Base-by-base conservation (phyloP, 2,797 vertebrate genomes). In the Sandelia bainsii region DNA sequence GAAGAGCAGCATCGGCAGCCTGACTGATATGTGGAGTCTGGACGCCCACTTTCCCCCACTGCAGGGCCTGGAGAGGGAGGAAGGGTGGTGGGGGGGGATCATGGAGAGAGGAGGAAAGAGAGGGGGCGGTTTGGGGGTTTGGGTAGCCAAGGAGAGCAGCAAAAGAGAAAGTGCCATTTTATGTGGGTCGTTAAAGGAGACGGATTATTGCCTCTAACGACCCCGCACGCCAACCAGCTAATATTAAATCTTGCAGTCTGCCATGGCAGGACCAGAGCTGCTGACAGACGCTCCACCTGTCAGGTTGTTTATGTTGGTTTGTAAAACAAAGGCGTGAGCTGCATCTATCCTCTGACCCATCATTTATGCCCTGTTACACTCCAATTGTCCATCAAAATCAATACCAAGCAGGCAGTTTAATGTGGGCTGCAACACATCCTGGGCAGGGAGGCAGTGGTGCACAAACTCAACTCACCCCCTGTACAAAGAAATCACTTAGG, bases 121-220 rank as follows among this genome's bases (percentile, higher is more conserved):
- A 42, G 42, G 65, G 45, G 74, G 53, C 20, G 57, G 53, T 52
- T 25, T 32, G 52, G 50, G 59, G 39, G 57, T 70, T 67, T 62
- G 52, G n/a, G 77, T 40, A 29, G 56, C 72, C 12, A 9, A 67
- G 81, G 77, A 84, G 70, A 77, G 44, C 22, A 5, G 85, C 74
- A 32, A 67, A 77, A 79, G 83, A 84, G 77, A 80, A 63, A 84
- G 74, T 65, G 71, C 40, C 37, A 25, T 86, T 92, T 93, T 92
- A 89, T 87, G 81, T 72, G 69, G 69, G 80, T 87, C 69, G 73
- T 92, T 92, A 92, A 90, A 89, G 80, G 75, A 91, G 90, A 93
- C 85, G 75, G 85, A 89, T 93, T 88, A 91, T 91, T 80, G 82
- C 85, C 89, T 88, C 70, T 77, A 89, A 92, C 83, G 84, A 91